These are phyloP conservation scores for Entelurus aequoreus DNA, from an alignment of 2,113 vertebrate species.

Conservation along the genomic window DNA sequence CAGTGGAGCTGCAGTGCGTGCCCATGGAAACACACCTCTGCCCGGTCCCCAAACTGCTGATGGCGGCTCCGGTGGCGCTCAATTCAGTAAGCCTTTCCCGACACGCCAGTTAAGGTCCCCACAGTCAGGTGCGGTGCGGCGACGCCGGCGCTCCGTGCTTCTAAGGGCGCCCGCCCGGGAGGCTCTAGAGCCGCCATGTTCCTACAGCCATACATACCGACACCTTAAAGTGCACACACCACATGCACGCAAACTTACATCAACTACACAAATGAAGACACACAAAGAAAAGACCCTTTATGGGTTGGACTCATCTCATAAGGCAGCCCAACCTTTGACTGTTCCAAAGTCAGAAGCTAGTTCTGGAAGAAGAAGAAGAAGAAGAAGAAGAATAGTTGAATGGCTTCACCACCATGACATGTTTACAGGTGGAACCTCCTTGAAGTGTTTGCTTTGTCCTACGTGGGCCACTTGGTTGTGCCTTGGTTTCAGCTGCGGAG, in stretches of 20 bases:
- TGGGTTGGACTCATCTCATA: constrained; percentile 42
- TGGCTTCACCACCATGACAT: constrained; percentile 21
- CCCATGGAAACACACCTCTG: constrained; percentile 87
- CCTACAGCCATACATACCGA: constrained; percentile 71
- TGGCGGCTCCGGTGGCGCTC: constrained; percentile 78
- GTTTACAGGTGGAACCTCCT: constrained; percentile 25
- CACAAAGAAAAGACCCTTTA: constrained; percentile 46
- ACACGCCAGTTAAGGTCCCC: constrained; percentile 80
- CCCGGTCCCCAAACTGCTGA: constrained; percentile 72
- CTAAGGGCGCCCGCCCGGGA: too few relatives aligned
- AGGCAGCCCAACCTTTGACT: constrained; percentile 41
- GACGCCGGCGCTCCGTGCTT: too few relatives aligned
- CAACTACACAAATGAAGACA: constrained; percentile 24
- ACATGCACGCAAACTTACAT: constrained; percentile 6
- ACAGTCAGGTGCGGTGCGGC: constrained; percentile 3
- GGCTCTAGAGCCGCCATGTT: constrained; percentile 58
- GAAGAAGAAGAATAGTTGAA: not conserved
- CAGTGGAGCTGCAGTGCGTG: constrained; percentile 79
- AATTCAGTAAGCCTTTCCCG: constrained; percentile 86
- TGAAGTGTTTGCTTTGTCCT: constrained; percentile 23
- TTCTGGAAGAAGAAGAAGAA: not conserved
- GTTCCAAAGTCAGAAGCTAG: constrained; percentile 41
- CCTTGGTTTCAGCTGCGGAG: constrained; percentile 65
- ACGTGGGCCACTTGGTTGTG: constrained; percentile 77
- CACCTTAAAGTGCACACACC: constrained; percentile 52